Base-by-base conservation (phyloP, 2,113 vertebrate genomes). In the Melanostigma gelatinosum region DNA sequence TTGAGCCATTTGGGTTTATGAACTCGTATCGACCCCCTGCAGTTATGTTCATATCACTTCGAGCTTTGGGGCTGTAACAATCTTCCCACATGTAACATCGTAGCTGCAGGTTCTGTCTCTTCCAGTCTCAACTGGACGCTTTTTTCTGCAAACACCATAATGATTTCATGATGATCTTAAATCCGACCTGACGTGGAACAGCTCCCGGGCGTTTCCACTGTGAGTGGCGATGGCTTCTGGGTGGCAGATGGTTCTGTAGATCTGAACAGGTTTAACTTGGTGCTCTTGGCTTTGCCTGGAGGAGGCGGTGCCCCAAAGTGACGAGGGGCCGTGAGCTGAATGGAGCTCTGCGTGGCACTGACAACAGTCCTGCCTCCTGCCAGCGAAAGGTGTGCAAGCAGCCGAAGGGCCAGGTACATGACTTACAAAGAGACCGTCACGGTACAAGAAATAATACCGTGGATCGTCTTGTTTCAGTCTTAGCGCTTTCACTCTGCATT, bases 111-210 rank as follows among this genome's bases (percentile, higher is more conserved):
- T 70, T 81, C 16, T 61, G 68, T 84, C 61, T 69, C 66, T 66
- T 61, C 77, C 38, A 36, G 60, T 84, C 72, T 82, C 85, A 60
- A 38, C 76, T 58, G 66, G 79, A 32, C 13, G 32, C 24, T 62
- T 69, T 82, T 66, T 62, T 78, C 62, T 80, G 65, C 48, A 82
- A 89, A 89, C 44, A 77, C 7, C 36, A 42, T 55, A 70, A 85
- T 80, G 42, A 82, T 82, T 87, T 84, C 57, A 48, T 61, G 64
- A 85, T 72, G 36, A 83, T 84, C 84, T 86, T 62, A 67, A 76
- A 75, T 79, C 66, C 55, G 38, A 20, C 58, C 11, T 38, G 16
- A 16, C 11, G 18, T 64, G 78, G 75, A 67, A n/a, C 7, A 46
- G 66, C 88, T 58, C 20, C 66, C 27, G 72, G 77, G 65, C 60